Evolutionary conservation across 1,140 invertebrate species (phyloP).

Genomic region (Galleria mellonella): DNA sequence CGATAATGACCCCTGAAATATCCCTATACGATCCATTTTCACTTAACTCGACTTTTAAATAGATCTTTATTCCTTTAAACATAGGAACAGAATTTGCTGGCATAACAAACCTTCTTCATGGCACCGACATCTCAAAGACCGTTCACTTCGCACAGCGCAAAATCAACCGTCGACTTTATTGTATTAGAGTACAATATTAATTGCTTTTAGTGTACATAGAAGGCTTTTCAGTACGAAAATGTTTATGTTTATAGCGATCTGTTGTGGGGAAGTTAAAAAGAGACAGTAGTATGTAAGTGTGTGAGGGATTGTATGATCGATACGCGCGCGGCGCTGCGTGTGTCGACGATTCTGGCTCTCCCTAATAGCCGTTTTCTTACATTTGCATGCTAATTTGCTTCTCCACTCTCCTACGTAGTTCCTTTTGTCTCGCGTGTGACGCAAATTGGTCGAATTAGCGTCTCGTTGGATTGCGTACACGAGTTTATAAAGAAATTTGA

Average conservation of each 20-base stretch:
- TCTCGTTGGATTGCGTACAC: neutral
- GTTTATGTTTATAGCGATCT: constrained; percentile 70
- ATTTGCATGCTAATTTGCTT: constrained; percentile 70
- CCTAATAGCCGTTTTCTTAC: constrained; percentile 72
- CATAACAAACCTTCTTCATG: constrained; percentile 43
- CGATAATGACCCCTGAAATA: constrained; percentile 48
- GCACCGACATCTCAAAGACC: constrained; percentile 9
- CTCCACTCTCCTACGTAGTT: constrained; percentile 32
- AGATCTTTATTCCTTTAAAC: constrained; percentile 72
- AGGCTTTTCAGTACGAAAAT: constrained; percentile 37
- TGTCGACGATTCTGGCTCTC: constrained; percentile 22
- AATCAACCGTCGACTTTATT: neutral
- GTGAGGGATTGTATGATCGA: constrained; percentile 63
- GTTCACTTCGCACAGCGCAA: neutral
- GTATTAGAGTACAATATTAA: constrained; percentile 5
- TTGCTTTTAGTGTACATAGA: neutral
- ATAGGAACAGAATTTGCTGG: constrained; percentile 63
- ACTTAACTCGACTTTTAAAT: constrained; percentile 55
- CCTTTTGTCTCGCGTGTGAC: constrained; percentile 59
- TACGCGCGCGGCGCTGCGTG: constrained; percentile 39
- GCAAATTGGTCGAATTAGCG: constrained; percentile 46
- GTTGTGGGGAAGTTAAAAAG: constrained; percentile 68
- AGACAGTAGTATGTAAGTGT: constrained; percentile 66
- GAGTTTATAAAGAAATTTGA: neutral
- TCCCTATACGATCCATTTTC: constrained; percentile 57